Evolutionary conservation across 2,797 vertebrate species (phyloP), one percentile per base, ranked within the genome.

Genomic region (Aplochiton taeniatus): DNA sequence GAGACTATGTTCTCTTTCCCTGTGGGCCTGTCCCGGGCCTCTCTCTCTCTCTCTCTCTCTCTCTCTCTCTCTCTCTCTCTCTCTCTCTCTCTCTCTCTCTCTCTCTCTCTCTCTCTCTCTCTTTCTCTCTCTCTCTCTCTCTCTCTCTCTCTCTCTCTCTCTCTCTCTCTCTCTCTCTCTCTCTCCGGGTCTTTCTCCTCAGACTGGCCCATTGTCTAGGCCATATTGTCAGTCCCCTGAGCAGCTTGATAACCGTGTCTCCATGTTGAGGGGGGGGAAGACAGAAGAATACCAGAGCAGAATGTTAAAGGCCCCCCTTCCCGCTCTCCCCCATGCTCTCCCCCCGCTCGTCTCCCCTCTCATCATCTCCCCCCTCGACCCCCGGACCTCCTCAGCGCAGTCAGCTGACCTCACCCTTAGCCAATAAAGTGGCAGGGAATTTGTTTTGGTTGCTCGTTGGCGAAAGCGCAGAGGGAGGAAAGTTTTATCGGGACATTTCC

Each of bases 211-310:
- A 69, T 91, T 90, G 84, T 90, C 75, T 91, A 84, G 81, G 74
- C 82, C 78, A 85, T 90, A 85, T 87, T 87, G 69, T 90, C 88
- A 80, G 81, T 71, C 87, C 87, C 84, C 78, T 75, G 83, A 82
- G 90, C 86, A 85, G 77, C 87, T 92, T 92, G 92, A 92, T 92
- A 93, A 91, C 90, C 89, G 88, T 93, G 90, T 92, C 90, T 91
- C 91, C 90, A 89, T 90, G 87, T 86, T 76, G 68, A 67, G 80
- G 77, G 78, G 84, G 73, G 64, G 74, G 83, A 68, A 76, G 81
- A 83, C 79, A 83, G 83, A 89, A 90, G 90, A 90, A 91, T 89
- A 86, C 88, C 86, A 87, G 78, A 87, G 85, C 79, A 88, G 88
- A 91, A 91, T 85, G 82, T 84, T 87, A 87, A 85, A 81, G 75